Evolutionary conservation across 2,888 invertebrate species (phyloP), one percentile per base, ranked within the genome.

Genomic region (Lydus trimaculatus): DNA sequence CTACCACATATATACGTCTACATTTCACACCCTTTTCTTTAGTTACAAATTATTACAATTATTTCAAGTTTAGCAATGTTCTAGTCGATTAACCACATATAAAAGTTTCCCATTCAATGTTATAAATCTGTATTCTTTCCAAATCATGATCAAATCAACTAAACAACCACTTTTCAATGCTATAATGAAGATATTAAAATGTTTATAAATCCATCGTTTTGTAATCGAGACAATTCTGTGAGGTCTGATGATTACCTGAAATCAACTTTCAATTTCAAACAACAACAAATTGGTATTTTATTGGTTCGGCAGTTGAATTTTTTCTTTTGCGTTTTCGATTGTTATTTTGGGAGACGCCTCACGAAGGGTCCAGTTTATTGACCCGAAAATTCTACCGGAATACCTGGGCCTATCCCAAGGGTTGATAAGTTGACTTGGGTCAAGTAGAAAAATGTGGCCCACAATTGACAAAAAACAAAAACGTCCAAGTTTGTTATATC

Each of bases 1-100:
- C 70, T 76, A 79, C 80, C 81, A 79, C 81, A 79, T n/a, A n/a
- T n/a, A n/a, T 23, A 48, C 48, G 48, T 48, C 48, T 11, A 48
- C 75, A 79, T 80, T 78, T 71, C 69, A 72, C 73, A 70, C 73
- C 72, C 66, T 64, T 48, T 65, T 65, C 66, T 60, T 52, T 48
- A 20, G 17, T 48, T 48, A 20, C 17, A 43, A n/a, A 48, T 48
- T 48, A 48, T 20, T 20, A 48, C 11, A 20, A 20, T 48, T 48
- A 48, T 23, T 20, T 48, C 20, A 20, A 48, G 8, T 48, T 48
- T 20, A 20, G 48, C 3, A 48, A 48, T 48, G 20, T 48, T 48
- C 43, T 17, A 43, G 6, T 5, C n/a, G n/a, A 43, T 43, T 17
- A 17, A 17, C 0, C 7, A 43, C 6, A 36, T 7, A 15, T 15